Percentiles rank a stretch among this genome's conserved stretches.
Evolutionary conservation across 2,113 vertebrate species (phyloP).

Genomic region (Myrmecophaga tridactyla): DNA sequence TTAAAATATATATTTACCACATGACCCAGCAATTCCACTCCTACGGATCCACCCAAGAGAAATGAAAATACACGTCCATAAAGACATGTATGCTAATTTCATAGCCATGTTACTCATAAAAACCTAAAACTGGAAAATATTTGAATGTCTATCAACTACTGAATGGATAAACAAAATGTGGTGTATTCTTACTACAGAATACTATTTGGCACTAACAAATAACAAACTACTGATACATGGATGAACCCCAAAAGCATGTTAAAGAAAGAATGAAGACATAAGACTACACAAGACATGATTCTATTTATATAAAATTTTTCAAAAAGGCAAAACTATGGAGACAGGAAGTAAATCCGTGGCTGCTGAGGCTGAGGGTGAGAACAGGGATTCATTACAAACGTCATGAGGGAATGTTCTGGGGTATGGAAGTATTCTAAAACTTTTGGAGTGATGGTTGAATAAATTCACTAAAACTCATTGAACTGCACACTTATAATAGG

Average conservation of each 20-base stretch:
- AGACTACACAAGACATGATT: too few relatives aligned
- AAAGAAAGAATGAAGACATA: background rate
- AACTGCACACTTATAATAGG: background rate
- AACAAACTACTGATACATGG: background rate
- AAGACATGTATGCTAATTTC: background rate
- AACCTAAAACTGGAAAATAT: background rate
- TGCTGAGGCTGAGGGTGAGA: background rate
- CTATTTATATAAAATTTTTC: background rate
- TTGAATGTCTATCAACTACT: too few relatives aligned
- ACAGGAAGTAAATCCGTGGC: too few relatives aligned
- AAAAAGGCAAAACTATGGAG: background rate
- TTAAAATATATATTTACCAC: background rate
- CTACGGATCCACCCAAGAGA: background rate
- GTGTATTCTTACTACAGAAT: background rate
- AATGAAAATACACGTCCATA: background rate
- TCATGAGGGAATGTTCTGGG: accelerated
- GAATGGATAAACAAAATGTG: background rate
- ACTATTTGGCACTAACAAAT: background rate
- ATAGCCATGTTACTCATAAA: background rate
- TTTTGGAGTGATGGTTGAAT: background rate
- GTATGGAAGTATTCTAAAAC: background rate
- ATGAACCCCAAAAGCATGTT: background rate
- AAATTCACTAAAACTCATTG: background rate
- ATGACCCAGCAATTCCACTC: background rate
- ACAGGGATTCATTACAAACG: too few relatives aligned